Base-by-base conservation (phyloP, 2,113 vertebrate genomes). In the Gorsachius goisagi region DNA sequence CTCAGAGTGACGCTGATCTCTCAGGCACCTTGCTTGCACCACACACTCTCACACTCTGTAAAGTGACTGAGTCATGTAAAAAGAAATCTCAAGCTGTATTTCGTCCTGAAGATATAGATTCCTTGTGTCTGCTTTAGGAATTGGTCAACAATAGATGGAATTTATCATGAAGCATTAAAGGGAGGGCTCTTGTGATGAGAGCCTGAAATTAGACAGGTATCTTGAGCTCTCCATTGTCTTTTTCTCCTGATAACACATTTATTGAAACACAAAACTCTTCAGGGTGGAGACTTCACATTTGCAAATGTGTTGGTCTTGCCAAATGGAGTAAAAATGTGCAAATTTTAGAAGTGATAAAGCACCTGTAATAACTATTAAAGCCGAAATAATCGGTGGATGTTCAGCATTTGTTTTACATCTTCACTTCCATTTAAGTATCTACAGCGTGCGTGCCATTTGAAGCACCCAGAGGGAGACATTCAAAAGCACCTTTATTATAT, bases 241-340 rank as follows among this genome's bases (percentile, higher is more conserved):
- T 82, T 76, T 53, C 79, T 37, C 32, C 84, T 19, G 7, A 44
- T 74, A 86, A 55, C 15, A 12, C 5, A 8, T 74, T 77, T 74
- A 86, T 27, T 44, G 68, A 89, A 81, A 39, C 45, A 64, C 14
- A 59, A 75, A 92, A 39, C n/a, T 85, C 89, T 95, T 79, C 59
- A 87, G 84, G 55, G 76, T 44, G 26, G 66, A 81, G 56, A 71
- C 39, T 75, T 75, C 88, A 84, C 76, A 63, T 83, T 90, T 92
- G 81, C 33, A 94, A 90, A 94, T 90, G 64, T 62, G 8, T 17
- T 92, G 64, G 41, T 68, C 68, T 93, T 95, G 95, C 76, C 64
- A 95, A 93, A 89, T 35, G 72, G 80, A 71, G 72, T 71, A 84
- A 77, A 92, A 94, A 50, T 49, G 87, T 86, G 60, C 44, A 77